phyloP scores from a whole-genome alignment of 2,888 invertebrate species.

The Drosophila quinaria region DNA sequence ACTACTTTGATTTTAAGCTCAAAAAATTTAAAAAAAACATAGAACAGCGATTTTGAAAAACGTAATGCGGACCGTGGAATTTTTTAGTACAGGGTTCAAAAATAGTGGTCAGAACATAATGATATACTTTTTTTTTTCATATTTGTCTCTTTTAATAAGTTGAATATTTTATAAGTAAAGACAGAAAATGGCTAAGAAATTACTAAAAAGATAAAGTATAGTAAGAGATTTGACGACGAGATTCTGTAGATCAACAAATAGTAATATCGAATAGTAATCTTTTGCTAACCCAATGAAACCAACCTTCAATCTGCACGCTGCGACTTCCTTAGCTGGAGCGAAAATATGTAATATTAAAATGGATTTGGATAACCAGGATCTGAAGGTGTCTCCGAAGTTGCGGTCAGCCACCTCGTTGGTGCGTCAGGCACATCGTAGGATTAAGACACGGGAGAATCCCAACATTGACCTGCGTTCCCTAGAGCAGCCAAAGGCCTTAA shows the following conservation, averaged over 20 bases:
- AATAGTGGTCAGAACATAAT: too few relatives aligned
- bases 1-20: too few relatives aligned
- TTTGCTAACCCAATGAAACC: conserved; percentile 26
- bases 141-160: too few relatives aligned
- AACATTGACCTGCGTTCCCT: conserved; percentile 32
- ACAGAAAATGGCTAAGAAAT: too few relatives aligned
- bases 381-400: conserved; percentile 30
- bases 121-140: too few relatives aligned
- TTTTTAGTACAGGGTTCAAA: too few relatives aligned
- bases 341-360: conserved; percentile 53
- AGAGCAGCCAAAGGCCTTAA: conserved; percentile 5
- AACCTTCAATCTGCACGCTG: conserved; percentile 32
- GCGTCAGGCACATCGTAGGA: conserved; percentile 59
- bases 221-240: not conserved
- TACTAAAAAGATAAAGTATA: not conserved
- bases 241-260: not conserved
- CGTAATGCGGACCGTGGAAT: too few relatives aligned
- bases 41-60: too few relatives aligned
- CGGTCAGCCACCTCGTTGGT: conserved; percentile 56
- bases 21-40: too few relatives aligned
- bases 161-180: too few relatives aligned
- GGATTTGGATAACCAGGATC: conserved; percentile 48
- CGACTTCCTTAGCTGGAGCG: conserved; percentile 42
- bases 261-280: not conserved
- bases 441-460: conserved; percentile 54